phyloP scores from a whole-genome alignment of 92 coral and sea anemone genomes.

The Nematostella vectensis region DNA sequence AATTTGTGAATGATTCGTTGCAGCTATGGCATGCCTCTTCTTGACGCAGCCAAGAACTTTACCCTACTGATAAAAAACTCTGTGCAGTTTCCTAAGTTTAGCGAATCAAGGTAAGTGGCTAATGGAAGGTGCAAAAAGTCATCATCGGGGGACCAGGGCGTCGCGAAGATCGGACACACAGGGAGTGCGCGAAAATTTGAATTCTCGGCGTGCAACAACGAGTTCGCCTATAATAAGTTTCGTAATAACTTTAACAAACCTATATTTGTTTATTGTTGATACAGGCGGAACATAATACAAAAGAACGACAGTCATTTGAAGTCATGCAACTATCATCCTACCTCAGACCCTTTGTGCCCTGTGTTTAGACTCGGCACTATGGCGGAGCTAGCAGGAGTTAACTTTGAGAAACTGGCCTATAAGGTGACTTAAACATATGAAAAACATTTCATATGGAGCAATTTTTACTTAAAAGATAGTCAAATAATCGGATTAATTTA shows the following conservation, averaged over 20 bases:
- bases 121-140: not conserved
- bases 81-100: slow-evolving; percentile 77
- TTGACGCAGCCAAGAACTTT: slow-evolving; percentile 64
- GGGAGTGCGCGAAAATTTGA: too few species aligned
- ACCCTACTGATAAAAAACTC: slow-evolving; percentile 91
- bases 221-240: too few species aligned
- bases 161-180: too few species aligned
- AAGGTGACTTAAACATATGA: too few species aligned
- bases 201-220: too few species aligned
- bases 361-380: slow-evolving; percentile 57
- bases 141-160: too few species aligned
- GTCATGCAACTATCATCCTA: slow-evolving; percentile 30
- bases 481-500: too few species aligned
- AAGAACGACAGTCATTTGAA: slow-evolving; percentile 30
- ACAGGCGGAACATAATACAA: slow-evolving; percentile 64
- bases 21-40: slow-evolving; percentile 56
- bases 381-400: slow-evolving; percentile 35
- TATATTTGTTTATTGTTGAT: not conserved
- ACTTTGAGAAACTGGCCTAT: slow-evolving; percentile 50
- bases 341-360: slow-evolving; percentile 44
- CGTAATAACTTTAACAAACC: too few species aligned
- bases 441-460: too few species aligned
- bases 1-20: too few species aligned
- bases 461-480: too few species aligned
- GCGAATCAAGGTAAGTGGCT: slow-evolving; percentile 41